Conservation (phyloP, 1,140 invertebrate genomes). For the Hyposmocoma kahamanoa region DNA sequence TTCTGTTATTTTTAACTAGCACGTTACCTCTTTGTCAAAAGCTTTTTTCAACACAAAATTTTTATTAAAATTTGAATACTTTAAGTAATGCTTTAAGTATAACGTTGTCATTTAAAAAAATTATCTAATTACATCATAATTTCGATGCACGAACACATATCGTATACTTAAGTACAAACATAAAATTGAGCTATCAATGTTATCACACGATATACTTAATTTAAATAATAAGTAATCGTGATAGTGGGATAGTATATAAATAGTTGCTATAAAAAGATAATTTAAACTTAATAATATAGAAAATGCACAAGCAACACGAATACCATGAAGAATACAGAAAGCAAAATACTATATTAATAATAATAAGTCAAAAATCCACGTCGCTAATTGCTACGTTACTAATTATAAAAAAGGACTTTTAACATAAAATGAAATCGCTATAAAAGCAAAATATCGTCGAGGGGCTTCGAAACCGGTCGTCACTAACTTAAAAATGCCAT, state of each 20-base stretch:
- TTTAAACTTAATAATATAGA: constrained; percentile 20
- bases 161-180: constrained; percentile 47
- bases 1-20: no score
- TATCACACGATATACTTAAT: constrained; percentile 48
- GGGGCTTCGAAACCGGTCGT: no score
- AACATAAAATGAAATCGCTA: constrained; percentile 1
- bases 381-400: constrained; percentile 61
- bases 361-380: constrained; percentile 23
- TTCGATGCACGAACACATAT: constrained; percentile 41
- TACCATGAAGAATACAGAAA: constrained; percentile 26
- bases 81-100: background rate
- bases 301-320: constrained; percentile 53
- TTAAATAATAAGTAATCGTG: constrained; percentile 45
- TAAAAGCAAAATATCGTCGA: background rate
- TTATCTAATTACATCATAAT: constrained; percentile 10
- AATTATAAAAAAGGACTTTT: constrained; percentile 3
- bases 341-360: constrained; percentile 26
- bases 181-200: constrained; percentile 58
- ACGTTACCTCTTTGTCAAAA: no score
- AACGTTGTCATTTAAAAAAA: constrained; percentile 2
- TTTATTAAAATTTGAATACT: no score
- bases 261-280: no score
- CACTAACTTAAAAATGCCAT: background rate
- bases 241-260: no score
- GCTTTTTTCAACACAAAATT: no score